Evolutionary conservation across 2,797 vertebrate genomes (phyloP).

Genomic region (Lagorchestes hirsutus): DNA sequence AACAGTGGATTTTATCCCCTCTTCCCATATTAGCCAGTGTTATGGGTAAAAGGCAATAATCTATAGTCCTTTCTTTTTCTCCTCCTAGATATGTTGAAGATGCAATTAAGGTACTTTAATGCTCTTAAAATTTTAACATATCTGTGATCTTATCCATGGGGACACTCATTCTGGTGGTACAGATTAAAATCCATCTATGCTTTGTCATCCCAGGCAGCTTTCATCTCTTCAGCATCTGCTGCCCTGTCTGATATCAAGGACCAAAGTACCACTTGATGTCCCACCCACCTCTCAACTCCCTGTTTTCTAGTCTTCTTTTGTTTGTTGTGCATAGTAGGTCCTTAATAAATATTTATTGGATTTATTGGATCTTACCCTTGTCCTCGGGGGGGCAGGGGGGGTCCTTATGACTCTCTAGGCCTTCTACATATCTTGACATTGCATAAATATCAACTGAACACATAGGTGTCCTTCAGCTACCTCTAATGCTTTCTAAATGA

Average conservation of each 20-base stretch:
- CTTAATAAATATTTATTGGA: background rate
- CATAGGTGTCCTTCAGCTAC: background rate
- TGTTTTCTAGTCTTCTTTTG: background rate
- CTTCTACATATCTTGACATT: background rate
- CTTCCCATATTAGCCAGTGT: background rate
- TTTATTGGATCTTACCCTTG: background rate
- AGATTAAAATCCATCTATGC: background rate
- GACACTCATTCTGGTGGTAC: background rate
- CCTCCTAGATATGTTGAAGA: background rate
- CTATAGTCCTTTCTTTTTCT: background rate
- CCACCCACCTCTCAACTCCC: fast-evolving
- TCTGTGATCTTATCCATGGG: background rate
- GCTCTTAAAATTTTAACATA: background rate
- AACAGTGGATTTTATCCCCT: background rate
- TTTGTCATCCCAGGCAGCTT: background rate
- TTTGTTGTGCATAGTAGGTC: background rate
- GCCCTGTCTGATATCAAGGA: background rate
- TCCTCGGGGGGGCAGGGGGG: background rate
- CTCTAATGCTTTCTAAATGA: background rate
- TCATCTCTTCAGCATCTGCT: background rate
- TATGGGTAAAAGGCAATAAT: background rate
- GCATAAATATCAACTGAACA: background rate
- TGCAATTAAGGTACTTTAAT: background rate
- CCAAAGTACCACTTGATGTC: fast-evolving
- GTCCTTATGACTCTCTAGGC: background rate